A percentile compares a stretch with the other conserved stretches of the same genome.
phyloP scores from a whole-genome alignment of 2,113 vertebrate species.

The Leuciscus idus region DNA sequence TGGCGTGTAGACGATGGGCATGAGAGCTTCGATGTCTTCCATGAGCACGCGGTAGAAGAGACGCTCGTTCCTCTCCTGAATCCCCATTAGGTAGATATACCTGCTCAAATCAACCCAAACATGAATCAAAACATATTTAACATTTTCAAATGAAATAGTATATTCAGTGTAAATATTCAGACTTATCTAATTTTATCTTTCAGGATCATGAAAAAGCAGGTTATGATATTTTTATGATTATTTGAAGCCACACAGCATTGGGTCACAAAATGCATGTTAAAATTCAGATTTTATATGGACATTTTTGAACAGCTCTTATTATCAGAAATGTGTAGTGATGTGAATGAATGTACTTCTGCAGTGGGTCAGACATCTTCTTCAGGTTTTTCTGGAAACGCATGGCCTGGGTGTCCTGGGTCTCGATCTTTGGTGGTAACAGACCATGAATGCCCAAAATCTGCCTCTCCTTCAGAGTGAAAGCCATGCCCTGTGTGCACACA shows the following conservation, averaged over 20 bases:
- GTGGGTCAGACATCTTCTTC: slow-evolving; percentile 86
- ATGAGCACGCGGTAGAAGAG: slow-evolving; percentile 92
- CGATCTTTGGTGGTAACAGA: slow-evolving; percentile 93
- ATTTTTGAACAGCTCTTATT: neutral
- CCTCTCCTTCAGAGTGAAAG: slow-evolving; percentile 88
- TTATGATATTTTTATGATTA: neutral
- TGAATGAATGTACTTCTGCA: slow-evolving; percentile 84
- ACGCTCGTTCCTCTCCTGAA: slow-evolving; percentile 96
- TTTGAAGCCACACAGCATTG: neutral
- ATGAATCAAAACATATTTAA: neutral
- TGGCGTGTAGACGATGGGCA: slow-evolving; percentile 98
- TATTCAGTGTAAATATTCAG: neutral
- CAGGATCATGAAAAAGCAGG: neutral
- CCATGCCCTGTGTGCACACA: slow-evolving; percentile 86
- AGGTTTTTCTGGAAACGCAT: slow-evolving; percentile 93
- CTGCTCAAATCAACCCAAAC: slow-evolving; percentile 68
- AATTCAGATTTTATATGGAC: neutral
- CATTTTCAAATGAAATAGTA: neutral
- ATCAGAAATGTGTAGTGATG: neutral
- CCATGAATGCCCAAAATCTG: slow-evolving; percentile 95
- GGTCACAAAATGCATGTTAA: neutral
- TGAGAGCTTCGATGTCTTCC: slow-evolving; percentile 91
- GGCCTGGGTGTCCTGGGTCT: slow-evolving; percentile 94
- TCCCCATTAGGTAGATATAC: slow-evolving; percentile 97
- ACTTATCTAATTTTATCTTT: neutral